Evolutionary conservation across 2,888 invertebrate species (phyloP).

Genomic region (Holacanthella duospinosa): DNA sequence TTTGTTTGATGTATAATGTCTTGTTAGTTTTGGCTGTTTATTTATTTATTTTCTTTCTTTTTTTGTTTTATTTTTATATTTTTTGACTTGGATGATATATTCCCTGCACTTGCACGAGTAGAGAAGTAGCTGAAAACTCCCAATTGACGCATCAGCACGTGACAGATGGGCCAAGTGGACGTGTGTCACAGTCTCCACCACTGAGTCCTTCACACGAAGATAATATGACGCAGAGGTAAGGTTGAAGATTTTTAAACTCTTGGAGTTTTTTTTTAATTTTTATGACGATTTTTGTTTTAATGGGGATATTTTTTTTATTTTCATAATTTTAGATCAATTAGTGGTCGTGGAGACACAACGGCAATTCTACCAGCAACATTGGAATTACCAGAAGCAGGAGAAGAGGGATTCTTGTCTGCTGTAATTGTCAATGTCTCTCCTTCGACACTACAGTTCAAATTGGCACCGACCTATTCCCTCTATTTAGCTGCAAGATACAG

Average conservation of each 20-base stretch:
- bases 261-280: constrained; percentile 6
- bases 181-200: constrained; percentile 31
- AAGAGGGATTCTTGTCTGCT: constrained; percentile 79
- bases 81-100: constrained; percentile 4
- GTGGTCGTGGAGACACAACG: constrained; percentile 7
- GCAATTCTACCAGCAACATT: constrained; percentile 70
- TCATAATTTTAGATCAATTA: constrained; percentile 22
- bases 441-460: constrained; percentile 72
- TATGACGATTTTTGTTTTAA: constrained; percentile 8
- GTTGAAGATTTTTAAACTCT: background rate
- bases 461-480: constrained; percentile 92
- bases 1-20: too few relatives aligned
- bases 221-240: constrained; percentile 25
- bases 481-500: constrained; percentile 79
- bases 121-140: constrained; percentile 4
- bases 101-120: background rate
- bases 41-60: too few relatives aligned
- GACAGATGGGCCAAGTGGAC: background rate
- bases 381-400: constrained; percentile 89
- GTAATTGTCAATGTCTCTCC: constrained; percentile 82
- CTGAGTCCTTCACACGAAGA: constrained; percentile 31
- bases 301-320: constrained; percentile 1
- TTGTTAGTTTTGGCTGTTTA: too few relatives aligned
- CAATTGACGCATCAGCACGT: background rate
- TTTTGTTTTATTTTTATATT: constrained; percentile 9